Evolutionary conservation across 2,888 invertebrate species (phyloP), one percentile per base, ranked within the genome.

Genomic region (Cerceris rybyensis): DNA sequence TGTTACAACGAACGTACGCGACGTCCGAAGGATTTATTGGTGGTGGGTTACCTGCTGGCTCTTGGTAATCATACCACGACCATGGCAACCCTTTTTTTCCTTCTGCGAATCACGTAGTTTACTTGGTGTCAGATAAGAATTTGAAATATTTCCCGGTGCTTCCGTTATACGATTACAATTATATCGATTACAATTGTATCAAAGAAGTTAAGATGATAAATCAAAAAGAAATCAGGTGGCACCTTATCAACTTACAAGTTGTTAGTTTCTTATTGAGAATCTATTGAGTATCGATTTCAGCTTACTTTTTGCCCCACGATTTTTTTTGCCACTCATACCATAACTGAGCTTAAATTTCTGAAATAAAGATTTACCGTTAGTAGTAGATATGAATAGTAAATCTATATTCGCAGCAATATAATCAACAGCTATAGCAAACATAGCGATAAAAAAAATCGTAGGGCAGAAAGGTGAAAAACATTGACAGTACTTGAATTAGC

Each of bases 11-110:
- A 72, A 70, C 75, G 78, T 74, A 66, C 57, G 64, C 66, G 73
- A 75, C 78, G 55, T 70, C 50, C 76, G 70, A 77, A 82, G 80
- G 82, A 87, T 87, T 87, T 87, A 87, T 86, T 73, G 79, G 75
- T 59, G 54, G 67, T 58, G 73, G 70, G 74, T 79, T 84, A 76
- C 78, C 77, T 74, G 71, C 64, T 41, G 41, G 64, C 54, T 65
- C 64, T 65, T 75, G 78, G 82, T 85, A 78, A 80, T 78, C 72
- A 66, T 76, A 42, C 67, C 78, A 72, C 75, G 80, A 82, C 81
- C 75, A 64, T 71, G 49, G 64, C 64, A 73, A 80, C 77, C 67
- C 59, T 50, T 78, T 78, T 80, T 60, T 60, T 55, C 46, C 39
- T 46, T 39, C n/a, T 39, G 43, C 59, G 41, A 75, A 61, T 60